Base-by-base conservation (phyloP, 2,888 invertebrate genomes). In the Volucella inanis region DNA sequence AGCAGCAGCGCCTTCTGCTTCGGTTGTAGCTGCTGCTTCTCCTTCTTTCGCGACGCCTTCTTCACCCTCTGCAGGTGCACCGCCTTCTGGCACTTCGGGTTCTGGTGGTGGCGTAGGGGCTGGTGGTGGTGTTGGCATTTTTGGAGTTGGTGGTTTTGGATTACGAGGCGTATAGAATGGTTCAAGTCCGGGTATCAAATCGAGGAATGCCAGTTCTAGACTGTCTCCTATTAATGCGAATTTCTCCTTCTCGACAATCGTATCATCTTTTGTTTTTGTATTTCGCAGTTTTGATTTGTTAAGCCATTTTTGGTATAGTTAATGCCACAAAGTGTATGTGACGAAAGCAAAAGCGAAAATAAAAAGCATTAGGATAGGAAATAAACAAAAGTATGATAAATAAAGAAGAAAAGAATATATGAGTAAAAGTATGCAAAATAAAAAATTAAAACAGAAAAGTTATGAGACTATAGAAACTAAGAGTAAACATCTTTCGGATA, bases 181-280 rank as follows among this genome's bases (percentile, higher is more conserved):
- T 89, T 94, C 94, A 87, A 94, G 93, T 88, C 94, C 94, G 74
- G 94, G 94, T 91, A 94, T 94, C 90, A 95, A 93, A 92, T 97
- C 98, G 92, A 97, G 94, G 94, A 98, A 97, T 89, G 98, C 98
- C 92, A 96, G 94, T 93, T 98, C 98, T 94, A 98, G 94, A 93
- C 97, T 98, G 93, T 98, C 96, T 90, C 97, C 96, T 93, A 98
- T 96, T 92, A 96, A 95, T 94, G 97, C 98, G 95, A 95, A 98
- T 93, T 95, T 95, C 94, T 98, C 98, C 94, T 96, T 98, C 93
- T 96, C 96, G 92, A 93, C 94, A 93, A 97, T 96, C 93, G 96
- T 94, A 92, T 97, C 96, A 94, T 97, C 97, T 96, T 86, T 68
- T 83, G 57, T 47, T 67, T 47, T 45, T 3, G 55, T 78, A 88